Evolutionary conservation across 1,140 invertebrate species (phyloP).

Genomic region (Hormaphis cornu): DNA sequence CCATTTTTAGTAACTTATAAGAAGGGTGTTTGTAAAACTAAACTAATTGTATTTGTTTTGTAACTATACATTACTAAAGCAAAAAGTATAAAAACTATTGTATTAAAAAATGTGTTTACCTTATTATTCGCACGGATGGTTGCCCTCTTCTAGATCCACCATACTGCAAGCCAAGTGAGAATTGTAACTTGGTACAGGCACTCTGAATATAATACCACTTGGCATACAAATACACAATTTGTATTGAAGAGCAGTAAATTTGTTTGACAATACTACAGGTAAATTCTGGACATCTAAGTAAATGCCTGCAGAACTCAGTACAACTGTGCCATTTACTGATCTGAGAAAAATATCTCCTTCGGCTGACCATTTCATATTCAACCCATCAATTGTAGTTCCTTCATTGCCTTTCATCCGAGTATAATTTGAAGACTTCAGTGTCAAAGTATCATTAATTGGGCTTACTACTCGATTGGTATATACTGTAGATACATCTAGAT

Average conservation of each 20-base stretch:
- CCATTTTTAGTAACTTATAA: no score
- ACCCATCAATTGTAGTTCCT: slow-evolving; percentile 51
- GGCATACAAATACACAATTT: slow-evolving; percentile 85
- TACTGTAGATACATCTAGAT: slow-evolving; percentile 56
- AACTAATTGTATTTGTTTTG: not conserved
- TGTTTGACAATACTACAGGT: slow-evolving; percentile 48
- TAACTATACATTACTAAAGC: not conserved
- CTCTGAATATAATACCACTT: slow-evolving; percentile 65
- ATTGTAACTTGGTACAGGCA: slow-evolving; percentile 53
- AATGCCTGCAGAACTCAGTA: slow-evolving; percentile 59
- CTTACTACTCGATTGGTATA: slow-evolving; percentile 63
- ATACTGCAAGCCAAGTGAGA: slow-evolving; percentile 37
- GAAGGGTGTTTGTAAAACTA: no score
- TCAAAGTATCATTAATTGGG: slow-evolving; percentile 56
- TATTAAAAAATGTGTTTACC: not conserved
- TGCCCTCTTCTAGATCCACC: slow-evolving; percentile 42
- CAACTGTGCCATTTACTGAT: slow-evolving; percentile 65
- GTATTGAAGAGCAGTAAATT: slow-evolving; percentile 49
- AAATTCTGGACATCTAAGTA: slow-evolving; percentile 62
- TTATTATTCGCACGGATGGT: slow-evolving; percentile 59
- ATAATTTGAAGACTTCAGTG: slow-evolving; percentile 48
- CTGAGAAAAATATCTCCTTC: slow-evolving; percentile 70
- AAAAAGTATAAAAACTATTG: not conserved
- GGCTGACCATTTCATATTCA: slow-evolving; percentile 56
- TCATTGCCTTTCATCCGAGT: slow-evolving; percentile 38